phyloP scores from a whole-genome alignment of 1,140 invertebrate species.

The Tetragonula clypearis region DNA sequence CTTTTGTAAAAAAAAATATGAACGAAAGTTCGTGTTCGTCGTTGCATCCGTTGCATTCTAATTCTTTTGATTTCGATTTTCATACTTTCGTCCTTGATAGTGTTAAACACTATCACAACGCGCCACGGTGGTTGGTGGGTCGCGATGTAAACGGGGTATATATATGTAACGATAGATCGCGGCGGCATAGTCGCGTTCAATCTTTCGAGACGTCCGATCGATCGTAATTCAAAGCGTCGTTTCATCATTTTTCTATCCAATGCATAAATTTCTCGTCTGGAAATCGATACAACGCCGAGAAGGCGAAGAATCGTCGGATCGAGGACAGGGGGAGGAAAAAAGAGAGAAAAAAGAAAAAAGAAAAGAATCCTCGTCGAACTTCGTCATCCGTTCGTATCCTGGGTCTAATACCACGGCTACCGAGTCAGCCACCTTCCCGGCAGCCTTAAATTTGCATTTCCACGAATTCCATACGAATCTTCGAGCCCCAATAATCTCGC shows the following conservation, averaged over 20 bases:
- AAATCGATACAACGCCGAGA: too few relatives aligned
- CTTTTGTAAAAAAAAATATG: too few relatives aligned
- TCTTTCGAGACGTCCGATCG: neutral
- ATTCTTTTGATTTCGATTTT: too few relatives aligned
- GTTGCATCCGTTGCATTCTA: too few relatives aligned
- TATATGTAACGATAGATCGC: neutral
- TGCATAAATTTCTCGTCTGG: slow-evolving; percentile 33
- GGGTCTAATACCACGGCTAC: too few relatives aligned
- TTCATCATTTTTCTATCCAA: slow-evolving; percentile 38
- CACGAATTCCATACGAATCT: neutral
- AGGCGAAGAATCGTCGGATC: neutral
- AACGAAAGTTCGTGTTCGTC: too few relatives aligned
- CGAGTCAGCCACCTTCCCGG: neutral
- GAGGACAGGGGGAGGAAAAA: neutral
- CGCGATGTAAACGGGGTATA: neutral
- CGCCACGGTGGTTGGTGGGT: neutral
- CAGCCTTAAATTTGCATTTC: neutral
- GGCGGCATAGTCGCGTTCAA: slow-evolving; percentile 12
- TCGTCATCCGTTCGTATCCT: neutral
- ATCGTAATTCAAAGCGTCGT: slow-evolving; percentile 12
- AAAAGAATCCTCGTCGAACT: neutral
- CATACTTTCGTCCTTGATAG: too few relatives aligned
- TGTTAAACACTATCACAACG: too few relatives aligned
- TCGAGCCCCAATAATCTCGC: neutral
- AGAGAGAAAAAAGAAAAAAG: too few relatives aligned